Base-by-base conservation (phyloP, 2,797 vertebrate species). In the Chaunax sp. region DNA sequence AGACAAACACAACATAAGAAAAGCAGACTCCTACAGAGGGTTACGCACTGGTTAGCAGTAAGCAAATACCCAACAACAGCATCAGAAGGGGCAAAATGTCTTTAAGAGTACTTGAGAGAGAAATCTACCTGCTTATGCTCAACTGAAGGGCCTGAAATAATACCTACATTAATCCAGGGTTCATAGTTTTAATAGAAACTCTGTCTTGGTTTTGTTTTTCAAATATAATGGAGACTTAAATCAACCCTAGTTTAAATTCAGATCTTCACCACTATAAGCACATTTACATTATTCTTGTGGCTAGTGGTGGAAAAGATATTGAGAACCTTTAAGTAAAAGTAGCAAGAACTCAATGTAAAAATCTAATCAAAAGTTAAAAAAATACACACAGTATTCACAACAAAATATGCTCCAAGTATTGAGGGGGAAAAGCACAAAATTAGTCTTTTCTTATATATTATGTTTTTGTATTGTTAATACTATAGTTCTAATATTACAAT, bases 1-100 rank as follows among this genome's bases (percentile, higher is more conserved):
- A 64, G 85, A 92, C 90, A 93, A 75, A 90, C 72, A 92, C 73
- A 91, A 35, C 54, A 33, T 88, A 50, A 90, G 85, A 85, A 75
- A 81, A 88, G 87, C 88, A 88, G 87, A 84, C 47, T 72, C 61
- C 89, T 83, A 87, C 73, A 84, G 78, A 23, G n/a, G 68, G 75
- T 87, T 85, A 60, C 89, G 87, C 82, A 81, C 69, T 57, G 78
- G 87, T 90, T 91, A 91, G 87, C 67, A 71, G 62, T 74, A 53
- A 83, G 86, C 86, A 82, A 86, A 77, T 75, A 77, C 58, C 62
- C 62, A 47, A 83, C 73, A 72, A 80, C 72, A 68, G 65, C 80
- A 78, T 75, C 74, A 38, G 46, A 51, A 51, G 28, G 50, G 50
- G 45, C 8, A 3, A 40, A 55, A 40, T 6, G 6, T 50, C 20